These are phyloP conservation scores for Hyles euphorbiae DNA, from an alignment of 1,140 invertebrate species.

Conservation along the genomic window DNA sequence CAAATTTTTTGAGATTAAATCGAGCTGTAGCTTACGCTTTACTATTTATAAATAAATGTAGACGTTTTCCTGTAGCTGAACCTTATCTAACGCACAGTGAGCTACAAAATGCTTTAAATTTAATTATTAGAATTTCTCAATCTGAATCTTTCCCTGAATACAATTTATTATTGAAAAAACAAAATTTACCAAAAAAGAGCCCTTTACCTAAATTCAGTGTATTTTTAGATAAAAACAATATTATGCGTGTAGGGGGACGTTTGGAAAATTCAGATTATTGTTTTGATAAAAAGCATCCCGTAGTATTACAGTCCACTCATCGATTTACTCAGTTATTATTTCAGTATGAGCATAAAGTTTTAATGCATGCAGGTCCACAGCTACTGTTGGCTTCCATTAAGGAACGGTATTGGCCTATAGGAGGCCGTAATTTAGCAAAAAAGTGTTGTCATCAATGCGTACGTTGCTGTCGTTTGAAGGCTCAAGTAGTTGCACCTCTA, in stretches of 20 bases:
- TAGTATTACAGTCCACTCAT: slow-evolving; percentile 2
- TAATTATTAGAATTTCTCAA: not conserved
- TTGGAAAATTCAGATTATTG: not conserved
- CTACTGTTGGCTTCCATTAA: slow-evolving; percentile 7
- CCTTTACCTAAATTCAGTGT: slow-evolving; percentile 6
- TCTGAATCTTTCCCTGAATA: not conserved
- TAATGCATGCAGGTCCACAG: slow-evolving; percentile 11
- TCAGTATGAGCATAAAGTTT: slow-evolving; percentile 2
- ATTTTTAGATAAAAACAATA: too few species aligned
- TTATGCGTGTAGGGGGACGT: not conserved
- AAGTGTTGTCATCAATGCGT: not conserved
- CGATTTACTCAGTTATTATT: slow-evolving; percentile 5
- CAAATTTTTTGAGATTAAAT: slow-evolving; percentile 1
- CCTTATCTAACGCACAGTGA: not conserved
- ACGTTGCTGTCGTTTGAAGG: slow-evolving; percentile 6
- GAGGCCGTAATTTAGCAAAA: slow-evolving; percentile 5
- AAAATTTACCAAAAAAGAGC: not conserved
- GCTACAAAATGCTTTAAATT: not conserved
- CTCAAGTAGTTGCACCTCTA: slow-evolving; percentile 5
- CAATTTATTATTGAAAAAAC: not conserved
- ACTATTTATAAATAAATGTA: slow-evolving; percentile 1
- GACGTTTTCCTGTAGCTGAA: not conserved
- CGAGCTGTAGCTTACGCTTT: slow-evolving; percentile 1
- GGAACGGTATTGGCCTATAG: slow-evolving; percentile 6
- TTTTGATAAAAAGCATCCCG: not conserved